Conservation (phyloP, 2,888 invertebrate genomes). For the Mechanitis messenoides region DNA sequence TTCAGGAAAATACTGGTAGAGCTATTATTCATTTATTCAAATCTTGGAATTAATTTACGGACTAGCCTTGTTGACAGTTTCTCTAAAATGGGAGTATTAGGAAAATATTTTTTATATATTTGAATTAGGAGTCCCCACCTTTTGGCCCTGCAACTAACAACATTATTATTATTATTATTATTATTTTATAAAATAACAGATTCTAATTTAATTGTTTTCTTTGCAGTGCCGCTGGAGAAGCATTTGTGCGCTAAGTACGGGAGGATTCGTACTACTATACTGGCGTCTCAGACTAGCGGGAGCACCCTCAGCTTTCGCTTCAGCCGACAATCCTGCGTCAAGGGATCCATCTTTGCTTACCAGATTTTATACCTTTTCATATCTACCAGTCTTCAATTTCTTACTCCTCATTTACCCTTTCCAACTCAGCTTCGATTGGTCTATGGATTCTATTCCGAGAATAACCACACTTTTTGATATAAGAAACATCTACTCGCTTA, state of each 20-base stretch:
- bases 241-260: slow-evolving; percentile 80
- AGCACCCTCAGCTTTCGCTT: slow-evolving; percentile 88
- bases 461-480: slow-evolving; percentile 86
- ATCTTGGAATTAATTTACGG: slow-evolving; percentile 21
- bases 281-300: slow-evolving; percentile 88
- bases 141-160: neutral
- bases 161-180: neutral
- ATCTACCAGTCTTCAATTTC: slow-evolving; percentile 94
- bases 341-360: slow-evolving; percentile 87
- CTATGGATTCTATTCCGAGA: slow-evolving; percentile 96
- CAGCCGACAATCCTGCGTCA: slow-evolving; percentile 97
- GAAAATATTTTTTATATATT: neutral
- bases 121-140: too few species aligned
- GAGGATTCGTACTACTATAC: slow-evolving; percentile 82
- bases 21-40: slow-evolving; percentile 30
- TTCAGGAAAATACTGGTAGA: slow-evolving; percentile 25
- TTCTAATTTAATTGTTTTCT: slow-evolving; percentile 43
- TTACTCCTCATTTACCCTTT: slow-evolving; percentile 90
- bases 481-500: slow-evolving; percentile 84
- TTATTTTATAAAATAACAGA: neutral
- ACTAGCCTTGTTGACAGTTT: slow-evolving; percentile 3
- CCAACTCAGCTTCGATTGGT: slow-evolving; percentile 97
- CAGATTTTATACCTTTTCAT: slow-evolving; percentile 91
- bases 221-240: slow-evolving; percentile 84
- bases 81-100: neutral